These are phyloP conservation scores for Montifringilla adamsi DNA, from an alignment of 2,113 vertebrate species.

Conservation along the genomic window DNA sequence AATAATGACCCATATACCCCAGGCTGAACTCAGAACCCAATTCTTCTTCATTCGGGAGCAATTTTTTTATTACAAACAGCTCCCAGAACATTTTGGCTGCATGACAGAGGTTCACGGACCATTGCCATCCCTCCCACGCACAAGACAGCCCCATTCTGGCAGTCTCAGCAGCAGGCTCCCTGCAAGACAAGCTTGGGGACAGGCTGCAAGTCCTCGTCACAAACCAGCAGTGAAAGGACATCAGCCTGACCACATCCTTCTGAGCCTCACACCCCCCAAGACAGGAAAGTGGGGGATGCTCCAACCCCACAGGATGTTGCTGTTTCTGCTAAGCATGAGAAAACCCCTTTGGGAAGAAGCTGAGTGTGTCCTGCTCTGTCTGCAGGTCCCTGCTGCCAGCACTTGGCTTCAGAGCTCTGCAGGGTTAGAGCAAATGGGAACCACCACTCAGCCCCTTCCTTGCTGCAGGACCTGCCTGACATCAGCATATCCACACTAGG, in stretches of 20 bases:
- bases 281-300: not conserved
- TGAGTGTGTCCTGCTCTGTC: not conserved
- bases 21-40: conserved; percentile 1
- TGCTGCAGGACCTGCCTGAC: not conserved
- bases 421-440: not conserved
- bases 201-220: not conserved
- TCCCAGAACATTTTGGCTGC: not conserved
- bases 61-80: not conserved
- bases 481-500: not conserved
- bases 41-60: not conserved
- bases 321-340: not conserved
- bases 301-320: accelerated
- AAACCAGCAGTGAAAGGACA: not conserved
- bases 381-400: not conserved
- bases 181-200: not conserved
- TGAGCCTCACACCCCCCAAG: not conserved
- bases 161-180: not conserved
- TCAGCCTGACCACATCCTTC: not conserved
- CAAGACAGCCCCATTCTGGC: not conserved
- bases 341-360: not conserved
- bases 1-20: not conserved
- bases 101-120: not conserved
- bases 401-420: not conserved
- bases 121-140: conserved; percentile 15
- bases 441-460: not conserved